Percentiles rank a stretch among this genome's conserved stretches.
Conservation (phyloP, 1,140 invertebrate genomes). For the Papilio dardanus region DNA sequence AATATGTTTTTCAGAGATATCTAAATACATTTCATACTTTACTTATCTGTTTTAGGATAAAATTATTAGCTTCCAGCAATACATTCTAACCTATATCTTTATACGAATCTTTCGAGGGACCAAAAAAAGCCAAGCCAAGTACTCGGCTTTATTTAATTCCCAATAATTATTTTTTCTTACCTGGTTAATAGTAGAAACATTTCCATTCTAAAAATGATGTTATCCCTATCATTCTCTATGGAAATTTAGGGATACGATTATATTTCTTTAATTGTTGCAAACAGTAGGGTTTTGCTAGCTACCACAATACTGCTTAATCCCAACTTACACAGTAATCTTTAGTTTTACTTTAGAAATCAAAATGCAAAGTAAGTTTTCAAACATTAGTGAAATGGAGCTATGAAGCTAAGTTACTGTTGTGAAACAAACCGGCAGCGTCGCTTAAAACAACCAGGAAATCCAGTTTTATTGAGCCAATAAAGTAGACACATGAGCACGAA, state of each 20-base stretch:
- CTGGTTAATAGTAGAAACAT: too few species aligned
- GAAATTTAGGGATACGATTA: too few species aligned
- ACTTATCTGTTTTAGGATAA: too few species aligned
- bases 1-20: neutral
- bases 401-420: neutral
- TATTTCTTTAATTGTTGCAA: too few species aligned
- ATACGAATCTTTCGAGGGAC: too few species aligned
- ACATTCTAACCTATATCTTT: too few species aligned
- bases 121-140: too few species aligned
- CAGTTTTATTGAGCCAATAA: constrained; percentile 28
- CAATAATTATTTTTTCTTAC: too few species aligned
- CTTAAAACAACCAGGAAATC: neutral
- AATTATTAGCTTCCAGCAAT: neutral
- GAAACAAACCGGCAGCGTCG: neutral
- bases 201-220: too few species aligned
- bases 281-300: neutral
- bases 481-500: constrained; percentile 38
- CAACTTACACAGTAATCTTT: neutral
- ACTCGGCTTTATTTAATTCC: too few species aligned
- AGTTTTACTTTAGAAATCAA: neutral
- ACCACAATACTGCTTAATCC: too few species aligned
- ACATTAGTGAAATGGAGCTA: neutral
- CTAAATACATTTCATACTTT: neutral
- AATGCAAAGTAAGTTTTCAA: neutral
- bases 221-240: too few species aligned